Percentiles rank a stretch among this genome's conserved stretches.
These are phyloP conservation scores for Girardinichthys multiradiatus DNA, from an alignment of 2,113 vertebrate genomes.

Conservation along the genomic window DNA sequence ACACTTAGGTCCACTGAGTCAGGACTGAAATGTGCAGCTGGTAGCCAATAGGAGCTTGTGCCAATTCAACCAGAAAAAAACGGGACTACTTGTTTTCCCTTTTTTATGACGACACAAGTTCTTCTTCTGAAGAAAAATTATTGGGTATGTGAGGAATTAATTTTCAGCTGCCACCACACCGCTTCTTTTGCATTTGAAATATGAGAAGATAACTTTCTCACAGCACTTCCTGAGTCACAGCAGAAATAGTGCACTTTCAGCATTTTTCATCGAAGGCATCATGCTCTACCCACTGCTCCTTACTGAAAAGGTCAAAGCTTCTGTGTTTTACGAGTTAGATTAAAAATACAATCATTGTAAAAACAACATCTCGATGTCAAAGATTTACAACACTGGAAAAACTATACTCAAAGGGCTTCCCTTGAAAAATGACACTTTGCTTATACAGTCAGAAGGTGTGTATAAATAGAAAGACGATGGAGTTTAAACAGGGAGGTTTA, in stretches of 20 bases:
- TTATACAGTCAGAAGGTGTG: constrained; percentile 10
- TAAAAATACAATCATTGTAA: constrained; percentile 21
- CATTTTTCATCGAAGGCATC: constrained; percentile 36
- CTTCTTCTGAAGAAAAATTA: constrained; percentile 61
- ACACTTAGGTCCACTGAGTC: constrained; percentile 63
- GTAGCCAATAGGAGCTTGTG: constrained; percentile 59
- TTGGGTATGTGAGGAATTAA: constrained; percentile 41
- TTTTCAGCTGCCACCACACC: constrained; percentile 29
- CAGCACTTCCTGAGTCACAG: constrained; percentile 57
- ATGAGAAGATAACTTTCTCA: constrained; percentile 49
- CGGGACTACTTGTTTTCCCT: constrained; percentile 41
- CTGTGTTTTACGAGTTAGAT: constrained; percentile 53
- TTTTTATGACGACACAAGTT: constrained; percentile 52
- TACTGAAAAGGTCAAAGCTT: constrained; percentile 50
- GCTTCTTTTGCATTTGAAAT: constrained; percentile 44
- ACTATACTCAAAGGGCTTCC: constrained; percentile 26
- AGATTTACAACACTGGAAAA: constrained; percentile 37
- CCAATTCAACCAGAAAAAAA: constrained; percentile 55
- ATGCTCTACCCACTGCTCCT: constrained; percentile 23
- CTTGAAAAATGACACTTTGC: constrained; percentile 10
- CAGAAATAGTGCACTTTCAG: constrained; percentile 56
- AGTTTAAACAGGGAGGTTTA: constrained; percentile 36
- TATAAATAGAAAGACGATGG: constrained; percentile 30
- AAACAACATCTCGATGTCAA: constrained; percentile 16
- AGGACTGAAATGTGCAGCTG: constrained; percentile 65